Base-by-base conservation (phyloP, 1,140 invertebrate genomes). In the Spodoptera frugiperda region DNA sequence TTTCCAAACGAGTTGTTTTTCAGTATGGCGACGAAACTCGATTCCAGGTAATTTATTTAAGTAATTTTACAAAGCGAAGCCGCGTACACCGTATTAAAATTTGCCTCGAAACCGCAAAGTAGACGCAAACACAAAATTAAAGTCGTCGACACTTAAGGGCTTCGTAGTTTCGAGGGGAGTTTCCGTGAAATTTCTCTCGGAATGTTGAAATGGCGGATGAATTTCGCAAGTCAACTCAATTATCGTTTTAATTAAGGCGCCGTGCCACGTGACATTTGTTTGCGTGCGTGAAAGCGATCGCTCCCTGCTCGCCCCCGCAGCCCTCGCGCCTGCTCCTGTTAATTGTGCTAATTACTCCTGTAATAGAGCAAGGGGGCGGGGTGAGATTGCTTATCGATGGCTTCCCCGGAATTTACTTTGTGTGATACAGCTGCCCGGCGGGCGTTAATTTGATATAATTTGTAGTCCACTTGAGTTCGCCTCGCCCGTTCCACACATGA, bases 211-310 rank as follows among this genome's bases (percentile, higher is more conserved):
- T 91, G 89, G 90, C 90, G 91, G 90, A 92, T 89, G 90, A 92
- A 88, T 91, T 93, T 93, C 89, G 85, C 89, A 92, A 94, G 90
- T 93, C 92, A 91, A 93, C 92, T 93, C 92, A 93, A 94, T 94
- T 94, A 94, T 93, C 90, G 91, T 94, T 94, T 94, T 94, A 94
- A 94, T 94, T 93, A 94, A 93, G 90, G 90, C 92, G 87, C 86
- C 83, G 83, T 85, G 88, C 90, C 92, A 93, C 91, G 92, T 93
- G 92, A 92, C 91, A 91, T 93, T 93, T 93, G 92, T 94, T 94
- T 94, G 91, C 92, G 88, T 93, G 90, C 91, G 88, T 93, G 91
- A 90, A 92, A 91, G 87, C 89, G 86, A 90, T 90, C 91, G 86
- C 68, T 59, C 81, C 61, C 77, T 59, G 71, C 54, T 44, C 78